Evolutionary conservation across 2,888 invertebrate genomes (phyloP).

Genomic region (Cantharis rustica): DNA sequence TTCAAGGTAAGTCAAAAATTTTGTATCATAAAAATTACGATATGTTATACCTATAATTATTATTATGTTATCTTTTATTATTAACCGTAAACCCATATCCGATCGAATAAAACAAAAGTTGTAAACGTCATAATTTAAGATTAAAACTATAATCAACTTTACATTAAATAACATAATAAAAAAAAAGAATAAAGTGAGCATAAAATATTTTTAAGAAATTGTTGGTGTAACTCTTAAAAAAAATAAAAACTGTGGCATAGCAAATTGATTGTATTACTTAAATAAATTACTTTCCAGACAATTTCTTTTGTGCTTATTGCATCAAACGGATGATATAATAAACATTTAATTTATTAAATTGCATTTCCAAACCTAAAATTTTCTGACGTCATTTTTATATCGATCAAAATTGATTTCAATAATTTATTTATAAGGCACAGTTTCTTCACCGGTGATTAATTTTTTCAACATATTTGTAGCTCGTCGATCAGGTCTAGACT

Average conservation of each 20-base stretch:
- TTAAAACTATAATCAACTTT: no score
- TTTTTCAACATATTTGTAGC: not conserved
- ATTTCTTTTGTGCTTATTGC: not conserved
- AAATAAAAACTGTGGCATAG: not conserved
- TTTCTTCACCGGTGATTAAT: not conserved
- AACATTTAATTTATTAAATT: not conserved
- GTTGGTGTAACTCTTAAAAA: not conserved
- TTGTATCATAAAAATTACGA: no score
- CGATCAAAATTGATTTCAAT: not conserved
- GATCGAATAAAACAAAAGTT: no score
- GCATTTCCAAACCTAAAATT: not conserved
- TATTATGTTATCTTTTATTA: no score
- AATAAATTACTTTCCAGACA: not conserved
- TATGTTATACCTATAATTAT: no score
- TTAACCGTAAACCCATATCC: no score
- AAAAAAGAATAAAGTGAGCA: not conserved
- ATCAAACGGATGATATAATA: not conserved
- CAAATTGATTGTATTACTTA: not conserved
- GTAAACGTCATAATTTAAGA: no score
- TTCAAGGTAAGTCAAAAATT: no score
- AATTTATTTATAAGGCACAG: not conserved
- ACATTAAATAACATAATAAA: no score
- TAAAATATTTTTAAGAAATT: not conserved
- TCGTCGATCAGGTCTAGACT: not conserved
- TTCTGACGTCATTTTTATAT: not conserved